Evolutionary conservation across 1,140 invertebrate species (phyloP).

Genomic region (Cherax destructor): DNA sequence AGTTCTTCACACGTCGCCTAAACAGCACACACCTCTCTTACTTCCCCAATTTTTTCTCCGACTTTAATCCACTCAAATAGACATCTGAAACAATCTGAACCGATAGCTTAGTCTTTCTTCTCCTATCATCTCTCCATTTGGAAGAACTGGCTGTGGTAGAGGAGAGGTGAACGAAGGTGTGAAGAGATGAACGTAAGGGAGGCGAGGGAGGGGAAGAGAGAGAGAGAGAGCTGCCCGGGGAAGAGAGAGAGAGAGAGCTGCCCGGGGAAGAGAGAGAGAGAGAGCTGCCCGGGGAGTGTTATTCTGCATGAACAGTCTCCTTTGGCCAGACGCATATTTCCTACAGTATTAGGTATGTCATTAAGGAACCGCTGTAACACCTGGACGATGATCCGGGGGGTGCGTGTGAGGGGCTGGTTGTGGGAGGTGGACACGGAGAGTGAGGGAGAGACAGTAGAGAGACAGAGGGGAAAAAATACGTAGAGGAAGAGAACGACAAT

Average conservation of each 20-base stretch:
- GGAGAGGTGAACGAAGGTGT: no score
- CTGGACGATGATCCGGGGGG: conserved; percentile 37
- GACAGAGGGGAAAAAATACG: not conserved
- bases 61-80: no score
- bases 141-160: no score
- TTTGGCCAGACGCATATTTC: conserved; percentile 60
- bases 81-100: no score
- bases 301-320: conserved; percentile 57
- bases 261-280: not conserved
- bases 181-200: not conserved
- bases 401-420: not conserved
- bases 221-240: not conserved
- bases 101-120: no score
- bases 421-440: not conserved
- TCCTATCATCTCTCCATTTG: no score
- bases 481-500: no score
- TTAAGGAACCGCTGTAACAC: conserved; percentile 64
- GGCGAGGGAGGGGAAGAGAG: not conserved
- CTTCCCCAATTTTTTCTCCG: no score
- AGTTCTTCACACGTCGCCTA: no score
- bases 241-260: not conserved
- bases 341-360: conserved; percentile 66
- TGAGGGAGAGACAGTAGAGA: not conserved
- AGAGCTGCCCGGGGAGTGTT: conserved; percentile 14
- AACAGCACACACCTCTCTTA: no score